Base-by-base conservation (phyloP, 2,113 vertebrate genomes). In the Hyperoodon ampullatus region DNA sequence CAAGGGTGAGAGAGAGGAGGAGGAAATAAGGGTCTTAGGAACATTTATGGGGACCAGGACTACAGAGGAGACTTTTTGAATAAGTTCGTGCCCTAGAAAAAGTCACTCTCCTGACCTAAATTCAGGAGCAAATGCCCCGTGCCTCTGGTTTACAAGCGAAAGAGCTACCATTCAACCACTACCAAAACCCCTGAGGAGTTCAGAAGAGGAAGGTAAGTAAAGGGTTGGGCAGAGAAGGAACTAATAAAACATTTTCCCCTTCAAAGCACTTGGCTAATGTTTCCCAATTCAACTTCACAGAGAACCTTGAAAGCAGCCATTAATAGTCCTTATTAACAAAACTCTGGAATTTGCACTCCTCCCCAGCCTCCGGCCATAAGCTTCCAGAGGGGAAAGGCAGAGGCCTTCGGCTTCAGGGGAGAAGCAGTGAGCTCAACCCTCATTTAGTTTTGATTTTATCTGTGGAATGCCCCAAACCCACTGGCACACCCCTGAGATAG, bases 321-420 rank as follows among this genome's bases (percentile, higher is more conserved):
- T 90, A 75, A 80, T 1, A 33, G 65, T 75, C 47, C 58, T 93
- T 78, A 58, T 82, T 74, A 95, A 65, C 47, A 84, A 88, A 97
- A 93, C 39, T 91, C 80, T 78, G 92, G 92, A 96, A 97, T 87
- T 71, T 78, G 33, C 5, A 50, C 26, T 78, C 50, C 71, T 35
- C 11, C 74, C 61, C 60, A 63, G 84, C 23, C 63, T 35, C 35
- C 61, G 61, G 21, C 26, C 89, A 74, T 33, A 44, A 35, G 42
- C 42, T 68, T 88, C 47, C 30, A 12, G 23, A 33, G 60, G 55
- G 80, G 53, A 89, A 78, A n/a, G 63, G 68, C n/a, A 39, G 30
- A 63, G 14, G 75, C 19, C 55, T 95, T 19, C 24, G 66, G 71
- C 63, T 42, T 93, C 72, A 3, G 23, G 44, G 30, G 66, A 95